Conservation (phyloP, 2,113 vertebrate species). For the Antechinus flavipes region DNA sequence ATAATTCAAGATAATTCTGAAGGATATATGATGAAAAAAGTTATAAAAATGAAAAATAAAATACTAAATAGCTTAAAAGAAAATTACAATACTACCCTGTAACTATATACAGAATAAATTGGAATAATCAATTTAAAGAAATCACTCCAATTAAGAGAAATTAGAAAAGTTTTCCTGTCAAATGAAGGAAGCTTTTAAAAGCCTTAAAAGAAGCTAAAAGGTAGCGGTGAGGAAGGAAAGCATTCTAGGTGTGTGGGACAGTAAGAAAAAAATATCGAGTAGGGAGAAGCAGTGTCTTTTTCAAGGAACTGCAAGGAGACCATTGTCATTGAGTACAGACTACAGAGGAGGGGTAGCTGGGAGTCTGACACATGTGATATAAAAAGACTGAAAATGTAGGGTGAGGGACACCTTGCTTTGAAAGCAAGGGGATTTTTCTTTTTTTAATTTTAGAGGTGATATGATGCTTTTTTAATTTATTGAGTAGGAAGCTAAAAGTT, state of each 20-base stretch:
- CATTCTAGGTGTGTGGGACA: background rate
- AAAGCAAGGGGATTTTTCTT: too few species aligned
- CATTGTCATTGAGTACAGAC: background rate
- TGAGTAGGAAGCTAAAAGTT: too few species aligned
- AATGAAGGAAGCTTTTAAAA: background rate
- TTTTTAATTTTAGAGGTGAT: too few species aligned
- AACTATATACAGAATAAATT: background rate
- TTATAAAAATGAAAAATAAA: too few species aligned
- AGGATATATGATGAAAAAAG: too few species aligned
- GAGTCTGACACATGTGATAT: background rate
- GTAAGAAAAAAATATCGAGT: background rate
- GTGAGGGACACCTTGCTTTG: accelerated
- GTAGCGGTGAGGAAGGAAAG: background rate
- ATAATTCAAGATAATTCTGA: too few species aligned
- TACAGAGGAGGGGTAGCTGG: background rate
- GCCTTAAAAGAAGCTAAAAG: background rate
- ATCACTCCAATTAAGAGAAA: background rate
- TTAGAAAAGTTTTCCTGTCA: background rate
- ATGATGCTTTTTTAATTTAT: too few species aligned
- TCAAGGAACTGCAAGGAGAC: background rate
- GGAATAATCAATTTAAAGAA: background rate
- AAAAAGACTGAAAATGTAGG: background rate
- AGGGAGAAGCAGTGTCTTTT: background rate
- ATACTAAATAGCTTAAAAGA: background rate
- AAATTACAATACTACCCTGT: background rate